These are phyloP conservation scores for Rhadinocentrus ornatus DNA, from an alignment of 2,797 vertebrate genomes.

Conservation along the genomic window DNA sequence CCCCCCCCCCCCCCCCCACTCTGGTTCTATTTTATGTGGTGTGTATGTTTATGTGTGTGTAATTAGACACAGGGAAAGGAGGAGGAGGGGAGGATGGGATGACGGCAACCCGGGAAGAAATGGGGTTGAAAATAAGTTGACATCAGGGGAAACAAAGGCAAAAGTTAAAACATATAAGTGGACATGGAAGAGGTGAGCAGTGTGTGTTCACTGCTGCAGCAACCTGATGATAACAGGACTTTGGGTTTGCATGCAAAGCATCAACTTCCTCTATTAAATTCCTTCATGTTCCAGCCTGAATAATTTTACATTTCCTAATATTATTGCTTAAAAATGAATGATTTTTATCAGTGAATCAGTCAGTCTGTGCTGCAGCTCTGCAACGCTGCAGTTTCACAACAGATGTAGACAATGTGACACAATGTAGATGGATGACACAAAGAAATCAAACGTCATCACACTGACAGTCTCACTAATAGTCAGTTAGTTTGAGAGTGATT, in stretches of 20 bases:
- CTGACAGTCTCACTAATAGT: constrained; percentile 28
- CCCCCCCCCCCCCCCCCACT: no score
- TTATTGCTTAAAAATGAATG: no score
- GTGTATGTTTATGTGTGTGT: constrained; percentile 63
- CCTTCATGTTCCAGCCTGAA: constrained; percentile 1
- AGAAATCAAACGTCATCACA: neutral
- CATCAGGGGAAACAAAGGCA: constrained; percentile 41
- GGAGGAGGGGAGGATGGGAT: constrained; percentile 16
- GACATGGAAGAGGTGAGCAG: constrained; percentile 15
- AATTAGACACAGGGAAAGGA: constrained; percentile 76
- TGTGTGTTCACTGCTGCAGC: constrained; percentile 11
- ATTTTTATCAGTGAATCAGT: neutral
- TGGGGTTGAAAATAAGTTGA: constrained; percentile 52
- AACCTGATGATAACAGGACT: neutral
- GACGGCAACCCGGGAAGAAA: constrained; percentile 40
- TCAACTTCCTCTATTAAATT: neutral
- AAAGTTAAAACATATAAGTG: constrained; percentile 32
- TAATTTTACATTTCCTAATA: neutral
- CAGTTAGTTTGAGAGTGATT: neutral
- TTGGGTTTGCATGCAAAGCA: neutral
- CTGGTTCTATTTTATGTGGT: constrained; percentile 60
- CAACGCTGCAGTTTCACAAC: neutral
- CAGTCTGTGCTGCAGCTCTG: neutral
- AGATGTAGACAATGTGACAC: constrained; percentile 4
- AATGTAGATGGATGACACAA: constrained; percentile 2